These are phyloP conservation scores for Chamaetylas fuelleborni DNA, from an alignment of 2,113 vertebrate species.

Conservation along the genomic window DNA sequence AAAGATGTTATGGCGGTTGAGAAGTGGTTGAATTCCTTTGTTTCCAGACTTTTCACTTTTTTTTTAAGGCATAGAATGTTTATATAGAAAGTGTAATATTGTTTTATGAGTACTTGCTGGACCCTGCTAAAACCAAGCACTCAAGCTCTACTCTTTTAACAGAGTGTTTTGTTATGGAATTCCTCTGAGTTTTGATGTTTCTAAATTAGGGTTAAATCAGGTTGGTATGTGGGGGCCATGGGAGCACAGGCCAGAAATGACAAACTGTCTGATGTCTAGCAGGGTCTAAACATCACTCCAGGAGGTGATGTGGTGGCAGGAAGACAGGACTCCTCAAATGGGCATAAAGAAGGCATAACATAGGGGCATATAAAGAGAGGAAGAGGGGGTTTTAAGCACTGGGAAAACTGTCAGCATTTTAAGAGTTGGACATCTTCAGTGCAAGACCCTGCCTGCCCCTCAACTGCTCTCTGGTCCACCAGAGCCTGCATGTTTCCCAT, in stretches of 20 bases:
- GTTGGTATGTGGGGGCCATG: not conserved
- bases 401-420: not conserved
- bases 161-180: constrained; percentile 40
- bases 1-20: constrained; percentile 36
- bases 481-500: not conserved
- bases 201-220: constrained; percentile 31
- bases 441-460: not conserved
- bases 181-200: constrained; percentile 21
- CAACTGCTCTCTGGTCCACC: not conserved
- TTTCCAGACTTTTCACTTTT: constrained; percentile 41
- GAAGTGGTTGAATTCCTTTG: constrained; percentile 54
- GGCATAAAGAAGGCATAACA: not conserved
- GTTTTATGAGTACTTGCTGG: constrained; percentile 46
- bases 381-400: not conserved
- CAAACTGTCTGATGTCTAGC: constrained; percentile 11
- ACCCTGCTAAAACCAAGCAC: constrained; percentile 1
- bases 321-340: not conserved
- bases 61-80: constrained; percentile 32
- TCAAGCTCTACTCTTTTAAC: constrained; percentile 19
- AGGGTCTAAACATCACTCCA: not conserved
- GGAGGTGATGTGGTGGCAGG: not conserved
- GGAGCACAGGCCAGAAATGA: constrained; percentile 1
- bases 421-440: not conserved
- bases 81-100: constrained; percentile 48
- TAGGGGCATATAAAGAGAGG: not conserved